Conservation (phyloP, 2,797 vertebrate species). For the Eulemur mongoz region DNA sequence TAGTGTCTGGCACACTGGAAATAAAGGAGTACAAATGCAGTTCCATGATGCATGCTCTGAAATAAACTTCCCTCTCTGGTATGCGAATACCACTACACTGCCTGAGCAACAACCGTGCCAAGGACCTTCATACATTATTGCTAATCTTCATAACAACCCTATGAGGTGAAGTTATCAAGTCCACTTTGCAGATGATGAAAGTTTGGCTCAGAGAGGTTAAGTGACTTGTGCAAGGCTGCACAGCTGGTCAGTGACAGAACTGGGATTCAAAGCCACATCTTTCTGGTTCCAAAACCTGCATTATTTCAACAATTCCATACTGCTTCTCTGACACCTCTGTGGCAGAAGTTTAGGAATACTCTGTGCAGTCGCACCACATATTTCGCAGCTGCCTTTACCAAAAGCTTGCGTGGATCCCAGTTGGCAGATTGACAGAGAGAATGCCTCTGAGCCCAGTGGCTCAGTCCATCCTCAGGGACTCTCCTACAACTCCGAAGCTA, state of each 20-base stretch:
- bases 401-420: slow-evolving; percentile 38
- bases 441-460: not conserved
- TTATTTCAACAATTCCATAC: not conserved
- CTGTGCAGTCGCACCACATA: not conserved
- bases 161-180: not conserved
- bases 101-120: not conserved
- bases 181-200: not conserved
- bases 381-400: not conserved
- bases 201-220: not conserved
- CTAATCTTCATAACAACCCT: not conserved
- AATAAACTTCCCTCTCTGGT: not conserved
- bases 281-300: not conserved
- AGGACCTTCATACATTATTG: rapidly evolving
- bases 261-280: not conserved
- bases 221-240: not conserved
- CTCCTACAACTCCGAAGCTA: slow-evolving; percentile 10
- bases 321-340: not conserved
- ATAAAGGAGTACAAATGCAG: not conserved
- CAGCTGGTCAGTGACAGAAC: not conserved
- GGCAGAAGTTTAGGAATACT: not conserved
- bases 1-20: not conserved
- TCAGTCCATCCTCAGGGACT: slow-evolving; percentile 26
- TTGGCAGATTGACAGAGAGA: not conserved
- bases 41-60: not conserved
- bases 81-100: no score